Percentiles rank a stretch among this genome's conserved stretches.
These are phyloP conservation scores for Neosilurus mollespiculum DNA, from an alignment of 2,797 vertebrate species.

Conservation along the genomic window DNA sequence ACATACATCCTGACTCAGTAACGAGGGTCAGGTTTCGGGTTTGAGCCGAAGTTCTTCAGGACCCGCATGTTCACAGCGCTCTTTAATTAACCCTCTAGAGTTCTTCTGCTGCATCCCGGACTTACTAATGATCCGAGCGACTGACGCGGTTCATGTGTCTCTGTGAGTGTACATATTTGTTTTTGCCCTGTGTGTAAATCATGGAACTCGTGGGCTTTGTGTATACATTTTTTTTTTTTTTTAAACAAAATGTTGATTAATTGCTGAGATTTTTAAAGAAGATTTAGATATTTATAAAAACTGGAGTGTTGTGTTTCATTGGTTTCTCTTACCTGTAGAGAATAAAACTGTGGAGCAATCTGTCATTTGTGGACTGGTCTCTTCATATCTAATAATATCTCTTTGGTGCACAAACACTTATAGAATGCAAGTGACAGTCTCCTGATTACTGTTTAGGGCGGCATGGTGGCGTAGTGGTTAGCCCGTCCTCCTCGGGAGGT, in stretches of 20 bases:
- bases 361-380: constrained; percentile 29
- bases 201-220: constrained; percentile 31
- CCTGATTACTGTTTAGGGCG: no score
- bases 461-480: no score
- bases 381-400: no score
- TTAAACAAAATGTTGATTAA: constrained; percentile 48
- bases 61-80: not conserved
- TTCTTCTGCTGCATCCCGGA: not conserved
- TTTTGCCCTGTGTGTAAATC: constrained; percentile 46
- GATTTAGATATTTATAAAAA: constrained; percentile 64
- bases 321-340: constrained; percentile 56
- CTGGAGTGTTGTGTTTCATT: constrained; percentile 47
- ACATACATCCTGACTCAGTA: no score
- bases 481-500: no score
- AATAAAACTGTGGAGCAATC: constrained; percentile 58
- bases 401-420: no score
- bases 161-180: constrained; percentile 28
- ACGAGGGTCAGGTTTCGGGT: no score
- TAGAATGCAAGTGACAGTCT: no score
- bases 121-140: not conserved
- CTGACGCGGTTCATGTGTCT: not conserved
- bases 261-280: constrained; percentile 54
- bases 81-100: not conserved
- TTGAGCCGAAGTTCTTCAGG: not conserved
- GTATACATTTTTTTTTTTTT: constrained; percentile 46